Conservation (phyloP, 2,797 vertebrate genomes). For the Sebastolobus altivelis region DNA sequence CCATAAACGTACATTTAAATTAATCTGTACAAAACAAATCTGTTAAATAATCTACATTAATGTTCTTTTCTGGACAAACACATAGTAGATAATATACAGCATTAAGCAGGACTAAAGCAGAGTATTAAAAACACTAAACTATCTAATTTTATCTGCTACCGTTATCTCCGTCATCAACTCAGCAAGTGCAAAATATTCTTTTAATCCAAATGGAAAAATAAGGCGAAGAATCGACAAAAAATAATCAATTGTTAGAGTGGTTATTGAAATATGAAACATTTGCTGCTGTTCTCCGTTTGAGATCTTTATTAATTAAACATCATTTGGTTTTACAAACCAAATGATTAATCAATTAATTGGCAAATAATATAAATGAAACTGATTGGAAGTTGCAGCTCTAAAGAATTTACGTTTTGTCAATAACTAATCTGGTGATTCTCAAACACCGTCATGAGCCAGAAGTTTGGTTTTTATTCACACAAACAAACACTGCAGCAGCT, state of each 20-base stretch:
- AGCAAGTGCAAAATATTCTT: constrained; percentile 40
- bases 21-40: constrained; percentile 15
- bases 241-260: background rate
- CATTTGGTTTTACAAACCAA: background rate
- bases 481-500: background rate
- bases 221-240: constrained; percentile 20
- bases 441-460: background rate
- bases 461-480: background rate
- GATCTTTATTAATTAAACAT: background rate
- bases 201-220: constrained; percentile 13
- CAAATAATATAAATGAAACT: background rate
- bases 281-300: background rate
- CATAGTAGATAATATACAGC: background rate
- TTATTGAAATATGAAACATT: background rate
- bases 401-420: background rate
- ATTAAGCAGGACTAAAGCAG: background rate
- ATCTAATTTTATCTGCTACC: background rate
- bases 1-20: constrained; percentile 15
- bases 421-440: background rate
- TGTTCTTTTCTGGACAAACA: background rate
- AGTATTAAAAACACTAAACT: background rate
- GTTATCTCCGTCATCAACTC: background rate
- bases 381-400: background rate
- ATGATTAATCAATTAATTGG: background rate
- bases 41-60: background rate